A percentile compares a stretch with the other conserved stretches of the same genome.
Conservation (phyloP, 2,113 vertebrate genomes). For the Pao palembangensis region DNA sequence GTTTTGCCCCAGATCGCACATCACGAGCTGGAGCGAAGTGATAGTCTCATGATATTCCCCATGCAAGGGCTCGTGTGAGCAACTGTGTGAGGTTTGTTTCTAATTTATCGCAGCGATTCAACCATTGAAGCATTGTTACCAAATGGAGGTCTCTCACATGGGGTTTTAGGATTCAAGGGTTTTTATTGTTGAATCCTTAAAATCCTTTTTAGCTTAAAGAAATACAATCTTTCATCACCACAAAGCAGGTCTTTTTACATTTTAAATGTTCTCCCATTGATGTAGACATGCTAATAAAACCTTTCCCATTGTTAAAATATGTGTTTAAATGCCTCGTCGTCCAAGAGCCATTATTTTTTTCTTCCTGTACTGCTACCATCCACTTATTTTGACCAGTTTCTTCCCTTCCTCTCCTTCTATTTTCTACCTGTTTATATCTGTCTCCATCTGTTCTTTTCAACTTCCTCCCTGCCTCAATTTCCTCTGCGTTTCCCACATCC, state of each 20-base stretch:
- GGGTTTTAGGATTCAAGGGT: too few relatives aligned
- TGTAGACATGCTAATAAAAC: background rate
- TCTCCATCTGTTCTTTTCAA: constrained; percentile 31
- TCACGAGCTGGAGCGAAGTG: constrained; percentile 8
- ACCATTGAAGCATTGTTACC: too few relatives aligned
- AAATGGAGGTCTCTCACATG: too few relatives aligned
- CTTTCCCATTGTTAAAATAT: too few relatives aligned
- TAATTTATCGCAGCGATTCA: constrained; percentile 10
- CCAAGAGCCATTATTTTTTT: background rate
- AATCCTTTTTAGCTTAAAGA: too few relatives aligned
- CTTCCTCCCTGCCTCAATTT: constrained; percentile 28
- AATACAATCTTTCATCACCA: background rate
- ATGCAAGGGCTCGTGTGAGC: background rate
- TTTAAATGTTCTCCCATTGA: background rate
- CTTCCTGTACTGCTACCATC: background rate
- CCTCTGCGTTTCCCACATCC: constrained; percentile 29
- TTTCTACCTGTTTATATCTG: constrained; percentile 31
- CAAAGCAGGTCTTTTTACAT: background rate
- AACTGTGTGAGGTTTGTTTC: background rate
- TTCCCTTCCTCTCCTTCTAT: constrained; percentile 34
- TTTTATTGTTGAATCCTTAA: too few relatives aligned
- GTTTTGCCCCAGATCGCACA: constrained; percentile 15
- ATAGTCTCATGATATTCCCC: constrained; percentile 5
- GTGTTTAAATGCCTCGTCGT: background rate
- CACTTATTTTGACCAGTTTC: constrained; percentile 7